These are phyloP conservation scores for Gallinago paraguaiae DNA, from an alignment of 2,113 vertebrate species.

Conservation along the genomic window DNA sequence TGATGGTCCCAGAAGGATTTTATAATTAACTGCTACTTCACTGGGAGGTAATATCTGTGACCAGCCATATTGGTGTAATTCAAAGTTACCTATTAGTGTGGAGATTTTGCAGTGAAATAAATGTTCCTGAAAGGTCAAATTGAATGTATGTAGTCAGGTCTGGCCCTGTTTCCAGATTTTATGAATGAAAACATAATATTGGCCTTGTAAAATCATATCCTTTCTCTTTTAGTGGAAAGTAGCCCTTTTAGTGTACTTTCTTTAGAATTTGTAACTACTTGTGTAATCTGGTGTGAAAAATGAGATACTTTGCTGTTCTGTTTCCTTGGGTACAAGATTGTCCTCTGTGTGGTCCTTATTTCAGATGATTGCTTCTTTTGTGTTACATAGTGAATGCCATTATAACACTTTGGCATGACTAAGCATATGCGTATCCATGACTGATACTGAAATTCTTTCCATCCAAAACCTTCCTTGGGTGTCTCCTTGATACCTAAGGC, in stretches of 20 bases:
- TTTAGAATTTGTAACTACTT: slow-evolving; percentile 28
- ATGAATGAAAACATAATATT: slow-evolving; percentile 51
- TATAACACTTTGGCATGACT: not conserved
- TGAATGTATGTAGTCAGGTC: slow-evolving; percentile 15
- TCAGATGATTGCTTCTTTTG: not conserved
- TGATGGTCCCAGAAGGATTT: not conserved
- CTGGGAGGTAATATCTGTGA: not conserved
- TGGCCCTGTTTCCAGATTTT: slow-evolving; percentile 23
- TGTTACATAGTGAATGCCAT: not conserved
- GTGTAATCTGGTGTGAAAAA: slow-evolving; percentile 26
- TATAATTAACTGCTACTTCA: not conserved
- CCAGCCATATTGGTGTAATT: not conserved
- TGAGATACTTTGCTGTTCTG: not conserved
- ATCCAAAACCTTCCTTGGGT: not conserved
- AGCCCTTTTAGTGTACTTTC: slow-evolving; percentile 11
- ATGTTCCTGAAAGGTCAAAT: slow-evolving; percentile 39
- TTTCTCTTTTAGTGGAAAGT: slow-evolving; percentile 13
- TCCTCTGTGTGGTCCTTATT: slow-evolving; percentile 10
- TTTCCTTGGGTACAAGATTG: slow-evolving; percentile 20
- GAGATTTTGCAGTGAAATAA: slow-evolving; percentile 23
- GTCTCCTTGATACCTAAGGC: not conserved
- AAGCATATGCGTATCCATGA: not conserved
- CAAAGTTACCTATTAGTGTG: not conserved
- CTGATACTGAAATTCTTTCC: not conserved
- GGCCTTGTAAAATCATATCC: slow-evolving; percentile 34